A percentile compares a stretch with the other conserved stretches of the same genome.
Evolutionary conservation across 2,797 vertebrate genomes (phyloP).

Genomic region (Rhyacichthys aspro): DNA sequence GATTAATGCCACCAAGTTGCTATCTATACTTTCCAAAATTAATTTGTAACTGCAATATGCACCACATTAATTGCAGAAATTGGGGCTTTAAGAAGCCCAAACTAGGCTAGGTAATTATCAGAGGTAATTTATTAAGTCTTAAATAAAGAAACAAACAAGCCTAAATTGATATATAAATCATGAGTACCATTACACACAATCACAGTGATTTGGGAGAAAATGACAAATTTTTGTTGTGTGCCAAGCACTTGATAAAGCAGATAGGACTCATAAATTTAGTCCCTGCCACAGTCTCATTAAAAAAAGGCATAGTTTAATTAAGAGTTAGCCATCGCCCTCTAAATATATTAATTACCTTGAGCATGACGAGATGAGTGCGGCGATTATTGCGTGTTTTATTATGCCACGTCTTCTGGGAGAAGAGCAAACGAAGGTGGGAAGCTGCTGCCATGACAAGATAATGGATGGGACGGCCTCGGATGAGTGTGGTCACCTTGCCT

Average conservation of each 20-base stretch:
- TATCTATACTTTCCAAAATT: conserved; percentile 89
- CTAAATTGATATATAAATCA: conserved; percentile 98
- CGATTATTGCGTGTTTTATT: conserved; percentile 97
- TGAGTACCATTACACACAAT: conserved; percentile 87
- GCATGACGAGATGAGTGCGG: conserved; percentile 93
- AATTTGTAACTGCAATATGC: conserved; percentile 86
- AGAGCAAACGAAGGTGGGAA: conserved; percentile 84
- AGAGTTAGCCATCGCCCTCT: conserved; percentile 89
- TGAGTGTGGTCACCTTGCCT: conserved; percentile 91
- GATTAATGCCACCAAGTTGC: conserved; percentile 91
- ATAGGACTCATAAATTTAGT: conserved; percentile 97
- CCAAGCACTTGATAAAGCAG: conserved; percentile 90
- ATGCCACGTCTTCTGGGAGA: conserved; percentile 87
- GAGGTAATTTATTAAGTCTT: conserved; percentile 88
- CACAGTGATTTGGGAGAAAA: conserved; percentile 88
- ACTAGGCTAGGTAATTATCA: conserved; percentile 88
- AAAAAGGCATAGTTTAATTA: conserved; percentile 95
- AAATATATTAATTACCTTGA: conserved; percentile 99
- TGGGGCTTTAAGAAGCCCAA: conserved; percentile 74
- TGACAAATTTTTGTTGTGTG: conserved; percentile 93
- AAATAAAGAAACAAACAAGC: conserved; percentile 94
- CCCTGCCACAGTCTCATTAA: conserved; percentile 95
- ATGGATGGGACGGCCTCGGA: conserved; percentile 87
- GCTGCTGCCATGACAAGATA: conserved; percentile 88
- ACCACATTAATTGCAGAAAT: conserved; percentile 84